Evolutionary conservation across 2,113 vertebrate genomes (phyloP), one percentile per base, ranked within the genome.

Genomic region (Phalacrocorax pelagicus): DNA sequence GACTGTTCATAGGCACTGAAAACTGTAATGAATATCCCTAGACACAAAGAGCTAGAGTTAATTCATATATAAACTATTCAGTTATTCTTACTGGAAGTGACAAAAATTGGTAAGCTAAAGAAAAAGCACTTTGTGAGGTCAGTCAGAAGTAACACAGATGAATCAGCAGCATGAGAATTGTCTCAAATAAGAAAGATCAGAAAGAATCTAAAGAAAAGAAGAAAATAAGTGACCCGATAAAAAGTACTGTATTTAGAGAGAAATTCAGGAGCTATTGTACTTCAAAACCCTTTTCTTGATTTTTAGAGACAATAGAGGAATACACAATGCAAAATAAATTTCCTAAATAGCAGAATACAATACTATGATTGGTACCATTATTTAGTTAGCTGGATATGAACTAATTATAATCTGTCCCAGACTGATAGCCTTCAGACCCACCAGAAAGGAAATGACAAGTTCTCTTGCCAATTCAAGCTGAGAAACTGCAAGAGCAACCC

Each of bases 61-160:
- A 87, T 92, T 94, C 62, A 59, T 87, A 95, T 59, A 95, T 87
- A 85, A 95, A 92, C 86, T 89, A 79, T 73, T 94, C 89, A 89
- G 67, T 72, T 87, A 84, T 49, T 81, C 89, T 92, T 89, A 91
- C 80, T 69, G 54, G 66, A 94, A 91, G 73, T 87, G 89, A 94
- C 81, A 96, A 86, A 96, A 96, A 88, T 66, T 87, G 80, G 86
- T 77, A 80, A 95, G 83, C 83, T 94, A 84, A 92, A 87, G 77
- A 93, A 95, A 94, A 94, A 94, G 58, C 86, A 92, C 72, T 92
- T 95, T 90, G 61, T 93, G 92, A 93, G 88, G 86, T 95, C 92
- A 94, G 49, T 94, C 83, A 97, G 65, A 89, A 96, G 89, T 87
- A 93, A 92, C 79, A 88, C 34, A 92, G 73, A 90, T 80, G 94